Conservation (phyloP, 2,113 vertebrate genomes). For the Pituophis catenifer region DNA sequence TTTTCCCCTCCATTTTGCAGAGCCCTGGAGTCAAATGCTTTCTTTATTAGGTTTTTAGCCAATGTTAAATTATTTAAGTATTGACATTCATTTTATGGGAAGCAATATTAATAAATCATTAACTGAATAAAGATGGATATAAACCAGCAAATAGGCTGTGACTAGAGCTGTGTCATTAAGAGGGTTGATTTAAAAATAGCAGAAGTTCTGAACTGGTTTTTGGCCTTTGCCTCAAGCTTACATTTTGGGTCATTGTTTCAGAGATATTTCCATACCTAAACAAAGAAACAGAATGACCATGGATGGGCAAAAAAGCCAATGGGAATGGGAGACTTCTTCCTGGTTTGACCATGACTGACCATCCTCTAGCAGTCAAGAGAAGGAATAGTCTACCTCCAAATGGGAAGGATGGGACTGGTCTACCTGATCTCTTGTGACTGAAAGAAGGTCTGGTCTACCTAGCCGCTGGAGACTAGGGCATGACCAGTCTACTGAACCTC, state of each 20-base stretch:
- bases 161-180: not conserved
- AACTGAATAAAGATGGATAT: not conserved
- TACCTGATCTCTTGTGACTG: not conserved
- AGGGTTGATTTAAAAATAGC: not conserved
- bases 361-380: not conserved
- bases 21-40: not conserved
- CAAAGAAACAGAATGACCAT: not conserved
- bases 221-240: not conserved
- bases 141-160: not conserved
- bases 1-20: not conserved
- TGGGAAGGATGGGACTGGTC: not conserved
- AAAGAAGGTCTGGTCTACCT: not conserved
- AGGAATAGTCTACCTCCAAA: not conserved
- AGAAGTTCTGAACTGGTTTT: not conserved
- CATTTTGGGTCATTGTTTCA: not conserved
- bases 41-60: not conserved
- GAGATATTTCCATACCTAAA: not conserved
- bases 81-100: slow-evolving; percentile 12
- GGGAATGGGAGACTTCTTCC: not conserved
- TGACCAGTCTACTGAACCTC: not conserved
- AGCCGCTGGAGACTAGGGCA: not conserved
- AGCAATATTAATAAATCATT: slow-evolving; percentile 19
- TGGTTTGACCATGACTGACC: not conserved
- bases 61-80: slow-evolving; percentile 11
- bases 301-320: not conserved